Base-by-base conservation (phyloP, 2,888 invertebrate species). In the Linnaemya tessellans region DNA sequence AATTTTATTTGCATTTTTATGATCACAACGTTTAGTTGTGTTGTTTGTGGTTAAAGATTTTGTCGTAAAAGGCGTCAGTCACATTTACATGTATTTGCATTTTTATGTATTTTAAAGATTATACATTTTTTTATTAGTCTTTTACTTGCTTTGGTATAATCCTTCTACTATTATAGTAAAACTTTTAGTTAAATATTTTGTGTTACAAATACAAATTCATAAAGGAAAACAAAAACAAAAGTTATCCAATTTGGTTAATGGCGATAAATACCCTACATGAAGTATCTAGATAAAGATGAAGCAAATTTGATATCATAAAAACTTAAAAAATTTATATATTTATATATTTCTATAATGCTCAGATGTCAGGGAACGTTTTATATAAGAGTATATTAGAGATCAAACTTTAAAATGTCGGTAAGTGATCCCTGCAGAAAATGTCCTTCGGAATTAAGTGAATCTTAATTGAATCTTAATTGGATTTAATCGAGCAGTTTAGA, bases 1-100 rank as follows among this genome's bases (percentile, higher is more conserved):
- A 65, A 49, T 30, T 38, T 58, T 49, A 11, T 62, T 30, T 73
- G 49, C 30, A 15, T 81, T 68, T 75, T 64, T 64, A n/a, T 64
- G 49, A 68, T 75, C 35, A 77, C n/a, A 82, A 70, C 51, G 38
- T 58, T 75, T 64, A 56, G 54, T 56, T 70, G 62, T 70, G 56
- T 70, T 75, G 81, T 82, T 77, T 70, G 75, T 70, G 75, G 70
- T 70, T 64, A 77, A 54, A 56, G 62, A 82, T 82, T 64, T 49
- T 62, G 41, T 70, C 22, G 46, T 70, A 81, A 68, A 75, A 56
- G 68, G 81, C 81, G 81, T 80, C 51, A 41, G 65, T 38, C 56
- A 35, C 43, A 75, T 81, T 81, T 70, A 75, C 75, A 75, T 81
- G 18, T 35, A 64, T 81, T 81, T 64, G 75, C 60, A 70, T 82